Percentiles rank a stretch among this genome's conserved stretches.
These are phyloP conservation scores for Galagoides demidoff DNA, from an alignment of 2,797 vertebrate species.

Conservation along the genomic window DNA sequence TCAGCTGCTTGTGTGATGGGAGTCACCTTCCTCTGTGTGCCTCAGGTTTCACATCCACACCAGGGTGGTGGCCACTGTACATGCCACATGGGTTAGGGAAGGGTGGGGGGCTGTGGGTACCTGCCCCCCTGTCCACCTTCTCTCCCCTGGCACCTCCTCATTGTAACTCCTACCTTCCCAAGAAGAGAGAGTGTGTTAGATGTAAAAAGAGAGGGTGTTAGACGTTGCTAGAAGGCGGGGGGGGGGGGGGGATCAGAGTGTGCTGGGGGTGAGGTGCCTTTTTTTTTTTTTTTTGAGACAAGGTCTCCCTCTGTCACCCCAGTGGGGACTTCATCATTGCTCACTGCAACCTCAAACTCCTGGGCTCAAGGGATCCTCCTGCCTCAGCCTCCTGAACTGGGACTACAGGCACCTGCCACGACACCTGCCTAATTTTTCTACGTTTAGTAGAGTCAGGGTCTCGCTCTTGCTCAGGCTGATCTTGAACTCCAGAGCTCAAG, in stretches of 20 bases:
- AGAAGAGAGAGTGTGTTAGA: too few species aligned
- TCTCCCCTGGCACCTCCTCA: background rate
- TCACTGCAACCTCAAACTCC: background rate
- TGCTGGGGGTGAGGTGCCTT: too few species aligned
- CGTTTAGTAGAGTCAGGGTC: background rate
- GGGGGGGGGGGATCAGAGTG: fast-evolving
- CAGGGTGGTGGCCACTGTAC: fast-evolving
- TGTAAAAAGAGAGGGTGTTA: fast-evolving
- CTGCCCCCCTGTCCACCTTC: background rate
- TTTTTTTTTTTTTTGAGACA: too few species aligned
- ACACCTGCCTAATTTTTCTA: background rate
- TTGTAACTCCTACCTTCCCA: fast-evolving
- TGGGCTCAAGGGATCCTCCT: background rate
- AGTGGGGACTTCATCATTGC: background rate
- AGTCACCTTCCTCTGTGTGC: background rate
- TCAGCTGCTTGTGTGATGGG: background rate
- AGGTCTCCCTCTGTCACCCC: too few species aligned
- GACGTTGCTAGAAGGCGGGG: background rate
- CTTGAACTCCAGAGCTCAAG: background rate
- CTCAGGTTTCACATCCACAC: background rate
- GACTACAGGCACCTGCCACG: background rate
- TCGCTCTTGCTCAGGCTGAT: background rate
- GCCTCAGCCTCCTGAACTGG: background rate
- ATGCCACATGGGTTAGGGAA: fast-evolving
- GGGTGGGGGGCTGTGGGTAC: fast-evolving